phyloP scores from a whole-genome alignment of 2,113 vertebrate genomes.

The Falco punctatus region DNA sequence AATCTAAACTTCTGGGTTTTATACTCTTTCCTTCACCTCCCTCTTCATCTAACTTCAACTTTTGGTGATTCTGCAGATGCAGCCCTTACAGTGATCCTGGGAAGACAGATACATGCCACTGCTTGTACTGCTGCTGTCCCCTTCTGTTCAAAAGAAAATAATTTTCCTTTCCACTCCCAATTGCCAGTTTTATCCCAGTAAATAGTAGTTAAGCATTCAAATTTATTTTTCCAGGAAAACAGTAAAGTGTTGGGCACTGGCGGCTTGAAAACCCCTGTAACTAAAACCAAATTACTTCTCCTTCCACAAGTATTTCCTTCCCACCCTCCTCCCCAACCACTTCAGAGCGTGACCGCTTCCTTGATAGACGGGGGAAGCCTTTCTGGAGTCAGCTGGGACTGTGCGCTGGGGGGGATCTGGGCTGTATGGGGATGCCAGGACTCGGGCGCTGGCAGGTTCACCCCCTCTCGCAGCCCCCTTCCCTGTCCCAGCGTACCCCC shows the following conservation, averaged over 20 bases:
- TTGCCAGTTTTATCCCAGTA: background rate
- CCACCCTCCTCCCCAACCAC: background rate
- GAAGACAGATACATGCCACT: background rate
- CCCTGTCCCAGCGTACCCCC: background rate
- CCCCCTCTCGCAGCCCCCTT: background rate
- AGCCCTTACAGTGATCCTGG: background rate
- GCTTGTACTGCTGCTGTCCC: conserved; percentile 22
- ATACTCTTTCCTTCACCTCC: background rate
- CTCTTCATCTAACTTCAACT: background rate
- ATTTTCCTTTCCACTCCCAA: background rate
- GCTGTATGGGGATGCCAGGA: background rate
- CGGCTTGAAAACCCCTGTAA: background rate
- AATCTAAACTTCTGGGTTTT: background rate
- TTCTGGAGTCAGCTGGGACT: background rate
- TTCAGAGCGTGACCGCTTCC: background rate
- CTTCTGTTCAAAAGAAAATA: conserved; percentile 31
- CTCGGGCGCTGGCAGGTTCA: background rate
- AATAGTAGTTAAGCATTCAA: background rate
- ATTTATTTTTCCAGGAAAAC: background rate
- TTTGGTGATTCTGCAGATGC: background rate
- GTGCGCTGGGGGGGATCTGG: background rate
- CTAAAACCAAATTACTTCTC: conserved; percentile 10
- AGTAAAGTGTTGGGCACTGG: background rate
- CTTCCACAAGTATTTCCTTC: conserved; percentile 11
- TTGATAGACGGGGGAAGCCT: background rate